Conservation (phyloP, 2,113 vertebrate species). For the Plectropomus leopardus region DNA sequence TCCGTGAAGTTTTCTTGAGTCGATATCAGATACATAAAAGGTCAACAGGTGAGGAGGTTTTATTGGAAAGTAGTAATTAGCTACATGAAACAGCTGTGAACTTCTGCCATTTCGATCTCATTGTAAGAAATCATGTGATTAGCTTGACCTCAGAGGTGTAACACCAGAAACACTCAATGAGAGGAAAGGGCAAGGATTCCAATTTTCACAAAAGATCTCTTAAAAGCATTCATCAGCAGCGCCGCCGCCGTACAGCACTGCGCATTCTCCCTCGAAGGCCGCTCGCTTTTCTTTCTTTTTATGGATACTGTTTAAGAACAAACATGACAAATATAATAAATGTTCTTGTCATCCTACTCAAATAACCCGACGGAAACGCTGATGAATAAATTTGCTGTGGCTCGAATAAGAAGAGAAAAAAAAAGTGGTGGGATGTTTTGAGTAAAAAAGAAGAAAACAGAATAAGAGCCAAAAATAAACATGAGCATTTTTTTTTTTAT, state of each 20-base stretch:
- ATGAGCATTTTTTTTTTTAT: background rate
- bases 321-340: slow-evolving; percentile 37
- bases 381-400: slow-evolving; percentile 10
- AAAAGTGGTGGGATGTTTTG: slow-evolving; percentile 14
- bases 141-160: background rate
- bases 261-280: background rate
- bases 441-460: slow-evolving; percentile 17
- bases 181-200: background rate
- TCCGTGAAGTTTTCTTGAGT: slow-evolving; percentile 23
- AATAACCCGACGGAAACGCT: background rate
- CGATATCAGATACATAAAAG: slow-evolving; percentile 4
- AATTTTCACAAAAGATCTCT: background rate
- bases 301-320: slow-evolving; percentile 4
- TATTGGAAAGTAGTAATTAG: background rate
- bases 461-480: slow-evolving; percentile 16
- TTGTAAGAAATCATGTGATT: background rate
- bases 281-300: slow-evolving; percentile 2
- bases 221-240: background rate
- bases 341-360: slow-evolving; percentile 16
- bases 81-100: background rate
- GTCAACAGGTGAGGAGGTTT: background rate
- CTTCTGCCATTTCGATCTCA: background rate
- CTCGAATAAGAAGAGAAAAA: background rate
- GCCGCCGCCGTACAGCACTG: background rate
- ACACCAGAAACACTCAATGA: background rate